A percentile compares a stretch with the other conserved stretches of the same genome.
These are phyloP conservation scores for Danionella cerebrum DNA, from an alignment of 2,113 vertebrate genomes.

Conservation along the genomic window DNA sequence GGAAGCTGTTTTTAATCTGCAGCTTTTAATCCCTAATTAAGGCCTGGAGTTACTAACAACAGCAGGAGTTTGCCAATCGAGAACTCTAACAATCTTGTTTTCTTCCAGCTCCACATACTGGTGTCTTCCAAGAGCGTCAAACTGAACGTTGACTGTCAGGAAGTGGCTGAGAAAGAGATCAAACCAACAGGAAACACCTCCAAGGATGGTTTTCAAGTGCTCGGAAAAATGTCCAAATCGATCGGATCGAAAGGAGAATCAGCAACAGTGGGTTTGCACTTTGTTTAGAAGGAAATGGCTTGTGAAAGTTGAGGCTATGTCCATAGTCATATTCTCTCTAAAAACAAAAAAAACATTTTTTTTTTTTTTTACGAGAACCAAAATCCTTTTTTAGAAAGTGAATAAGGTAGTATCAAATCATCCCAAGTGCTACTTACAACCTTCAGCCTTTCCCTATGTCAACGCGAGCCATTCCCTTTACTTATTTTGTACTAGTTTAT, in stretches of 20 bases:
- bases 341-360: neutral
- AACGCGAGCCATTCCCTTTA: too few relatives aligned
- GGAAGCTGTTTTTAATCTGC: neutral
- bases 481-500: too few relatives aligned
- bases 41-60: neutral
- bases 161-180: slow-evolving; percentile 78
- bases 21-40: neutral
- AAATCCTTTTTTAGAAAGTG: too few relatives aligned
- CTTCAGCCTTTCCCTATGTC: too few relatives aligned
- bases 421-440: too few relatives aligned
- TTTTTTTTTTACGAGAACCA: too few relatives aligned
- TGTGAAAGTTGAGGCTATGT: too few relatives aligned
- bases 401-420: too few relatives aligned
- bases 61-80: neutral
- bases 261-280: slow-evolving; percentile 75
- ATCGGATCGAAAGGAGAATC: slow-evolving; percentile 74
- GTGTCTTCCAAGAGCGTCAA: slow-evolving; percentile 81
- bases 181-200: slow-evolving; percentile 83
- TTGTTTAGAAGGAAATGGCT: too few relatives aligned
- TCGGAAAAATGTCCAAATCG: slow-evolving; percentile 82
- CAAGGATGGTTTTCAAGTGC: slow-evolving; percentile 86
- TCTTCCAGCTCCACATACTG: slow-evolving; percentile 82
- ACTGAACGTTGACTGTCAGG: slow-evolving; percentile 87
- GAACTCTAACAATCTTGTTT: slow-evolving; percentile 18
- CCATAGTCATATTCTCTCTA: too few relatives aligned